A percentile compares a stretch with the other conserved stretches of the same genome.
Conservation (phyloP, 2,113 vertebrate genomes). For the Nothocercus nigrocapillus region DNA sequence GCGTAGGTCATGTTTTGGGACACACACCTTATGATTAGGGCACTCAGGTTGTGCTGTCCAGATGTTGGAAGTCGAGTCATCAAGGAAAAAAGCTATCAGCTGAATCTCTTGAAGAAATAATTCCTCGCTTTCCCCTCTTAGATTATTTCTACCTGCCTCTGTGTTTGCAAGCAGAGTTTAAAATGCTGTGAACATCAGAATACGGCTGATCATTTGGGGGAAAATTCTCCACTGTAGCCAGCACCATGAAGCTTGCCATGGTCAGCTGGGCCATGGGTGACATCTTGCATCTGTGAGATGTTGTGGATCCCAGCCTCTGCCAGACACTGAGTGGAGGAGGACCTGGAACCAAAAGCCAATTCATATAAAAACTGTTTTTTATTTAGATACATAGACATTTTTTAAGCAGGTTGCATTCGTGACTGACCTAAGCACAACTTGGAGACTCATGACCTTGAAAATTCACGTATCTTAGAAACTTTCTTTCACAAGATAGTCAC, state of each 20-base stretch:
- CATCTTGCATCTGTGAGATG: not conserved
- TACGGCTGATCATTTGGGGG: not conserved
- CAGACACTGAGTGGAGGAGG: not conserved
- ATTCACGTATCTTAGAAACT: not conserved
- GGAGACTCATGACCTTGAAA: not conserved
- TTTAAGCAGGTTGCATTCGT: accelerated
- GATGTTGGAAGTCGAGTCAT: not conserved
- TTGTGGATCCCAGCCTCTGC: not conserved
- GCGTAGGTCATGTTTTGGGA: not conserved
- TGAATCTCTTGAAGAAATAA: not conserved
- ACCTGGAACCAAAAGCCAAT: accelerated
- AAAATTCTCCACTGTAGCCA: not conserved
- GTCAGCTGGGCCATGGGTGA: not conserved
- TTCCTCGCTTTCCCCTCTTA: not conserved
- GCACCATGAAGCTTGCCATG: not conserved
- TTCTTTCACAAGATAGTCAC: not conserved
- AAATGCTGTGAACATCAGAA: not conserved
- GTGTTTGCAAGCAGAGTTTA: not conserved
- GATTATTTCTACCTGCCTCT: not conserved
- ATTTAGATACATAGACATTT: not conserved
- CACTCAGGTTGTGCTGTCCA: not conserved
- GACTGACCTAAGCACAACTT: not conserved
- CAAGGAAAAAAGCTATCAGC: not conserved
- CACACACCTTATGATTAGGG: accelerated
- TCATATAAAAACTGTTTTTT: not conserved